These are phyloP conservation scores for Gymnocephalus cernua DNA, from an alignment of 2,113 vertebrate genomes.

Conservation along the genomic window DNA sequence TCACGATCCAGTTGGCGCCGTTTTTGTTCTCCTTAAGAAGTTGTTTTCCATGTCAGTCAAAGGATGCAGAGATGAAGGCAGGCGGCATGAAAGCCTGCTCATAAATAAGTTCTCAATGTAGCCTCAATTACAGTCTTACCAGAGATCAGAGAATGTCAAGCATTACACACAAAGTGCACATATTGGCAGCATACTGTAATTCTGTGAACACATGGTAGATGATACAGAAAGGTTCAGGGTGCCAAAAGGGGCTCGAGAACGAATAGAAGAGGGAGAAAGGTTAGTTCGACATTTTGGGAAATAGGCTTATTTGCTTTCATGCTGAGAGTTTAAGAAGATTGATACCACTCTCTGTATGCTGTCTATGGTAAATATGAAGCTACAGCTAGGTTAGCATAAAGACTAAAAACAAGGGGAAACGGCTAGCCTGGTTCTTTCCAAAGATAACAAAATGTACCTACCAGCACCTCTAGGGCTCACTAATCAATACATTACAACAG, in stretches of 20 bases:
- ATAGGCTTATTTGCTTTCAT: not conserved
- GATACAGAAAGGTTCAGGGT: not conserved
- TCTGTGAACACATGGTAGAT: not conserved
- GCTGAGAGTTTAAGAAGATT: not conserved
- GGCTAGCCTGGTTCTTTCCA: not conserved
- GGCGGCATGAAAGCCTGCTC: not conserved
- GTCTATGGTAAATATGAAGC: not conserved
- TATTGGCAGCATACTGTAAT: not conserved
- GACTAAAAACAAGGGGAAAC: not conserved
- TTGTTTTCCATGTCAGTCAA: conserved; percentile 42
- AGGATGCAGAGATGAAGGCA: conserved; percentile 14
- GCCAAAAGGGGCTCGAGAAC: not conserved
- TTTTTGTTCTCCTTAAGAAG: conserved; percentile 51
- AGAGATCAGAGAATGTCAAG: conserved; percentile 8
- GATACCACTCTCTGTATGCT: not conserved
- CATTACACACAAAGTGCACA: not conserved
- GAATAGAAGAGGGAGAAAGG: not conserved
- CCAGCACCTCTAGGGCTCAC: not conserved
- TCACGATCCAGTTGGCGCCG: conserved; percentile 52
- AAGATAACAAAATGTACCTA: not conserved
- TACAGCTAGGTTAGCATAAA: not conserved
- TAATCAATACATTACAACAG: not conserved
- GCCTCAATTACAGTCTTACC: not conserved
- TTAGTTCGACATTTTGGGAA: not conserved
- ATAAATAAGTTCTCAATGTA: not conserved